Evolutionary conservation across 2,797 vertebrate genomes (phyloP).

Genomic region (Mus caroli): DNA sequence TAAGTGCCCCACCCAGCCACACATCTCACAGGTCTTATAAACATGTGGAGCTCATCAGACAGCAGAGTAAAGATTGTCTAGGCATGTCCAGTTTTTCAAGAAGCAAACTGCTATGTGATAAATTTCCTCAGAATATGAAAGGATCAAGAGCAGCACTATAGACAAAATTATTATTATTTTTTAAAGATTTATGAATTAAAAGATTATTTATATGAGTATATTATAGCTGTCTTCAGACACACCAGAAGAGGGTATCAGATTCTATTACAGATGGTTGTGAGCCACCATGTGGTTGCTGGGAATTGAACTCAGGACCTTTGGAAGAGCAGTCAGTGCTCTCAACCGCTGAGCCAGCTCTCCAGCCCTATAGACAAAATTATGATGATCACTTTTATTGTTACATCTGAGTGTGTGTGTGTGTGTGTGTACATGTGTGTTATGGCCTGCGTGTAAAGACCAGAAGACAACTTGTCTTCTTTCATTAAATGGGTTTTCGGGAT

Average conservation of each 20-base stretch:
- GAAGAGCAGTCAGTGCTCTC: no score
- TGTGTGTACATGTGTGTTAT: fast-evolving
- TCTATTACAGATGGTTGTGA: no score
- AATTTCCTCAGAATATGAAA: not conserved
- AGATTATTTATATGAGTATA: no score
- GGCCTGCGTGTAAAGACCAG: not conserved
- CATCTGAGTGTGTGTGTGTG: not conserved
- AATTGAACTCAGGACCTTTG: no score
- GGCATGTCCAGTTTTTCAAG: not conserved
- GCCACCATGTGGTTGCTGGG: no score
- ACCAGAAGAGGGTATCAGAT: no score
- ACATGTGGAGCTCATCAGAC: not conserved
- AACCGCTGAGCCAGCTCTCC: no score
- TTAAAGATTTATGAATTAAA: no score
- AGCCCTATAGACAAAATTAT: not conserved
- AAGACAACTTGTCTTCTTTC: not conserved
- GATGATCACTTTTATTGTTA: not conserved
- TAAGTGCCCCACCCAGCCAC: not conserved
- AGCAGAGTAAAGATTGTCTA: not conserved
- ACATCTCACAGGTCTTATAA: not conserved
- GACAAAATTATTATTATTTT: not conserved
- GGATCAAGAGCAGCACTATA: not conserved
- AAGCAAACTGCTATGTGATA: not conserved
- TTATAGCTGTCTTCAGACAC: no score
- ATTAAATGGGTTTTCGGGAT: not conserved